phyloP scores from a whole-genome alignment of 2,888 invertebrate species.

The Diaphora mendica region DNA sequence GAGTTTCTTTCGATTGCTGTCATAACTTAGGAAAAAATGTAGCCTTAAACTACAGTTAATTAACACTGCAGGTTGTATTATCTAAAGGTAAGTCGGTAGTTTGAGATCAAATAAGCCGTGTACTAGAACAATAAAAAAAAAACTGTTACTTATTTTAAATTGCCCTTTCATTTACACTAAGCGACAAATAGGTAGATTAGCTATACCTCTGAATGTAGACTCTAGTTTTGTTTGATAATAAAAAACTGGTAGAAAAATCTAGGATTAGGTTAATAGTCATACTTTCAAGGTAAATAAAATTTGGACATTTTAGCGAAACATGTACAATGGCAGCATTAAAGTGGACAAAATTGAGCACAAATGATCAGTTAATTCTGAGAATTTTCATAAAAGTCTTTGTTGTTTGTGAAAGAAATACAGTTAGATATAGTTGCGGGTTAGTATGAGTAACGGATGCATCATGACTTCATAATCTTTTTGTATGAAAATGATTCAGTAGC shows the following conservation, averaged over 20 bases:
- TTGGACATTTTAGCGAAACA: not conserved
- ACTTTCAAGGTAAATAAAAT: not conserved
- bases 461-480: conserved; percentile 36
- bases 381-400: conserved; percentile 39
- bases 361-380: conserved; percentile 29
- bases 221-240: not conserved
- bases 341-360: conserved; percentile 15
- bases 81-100: not conserved
- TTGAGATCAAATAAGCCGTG: not conserved
- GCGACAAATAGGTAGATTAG: not conserved
- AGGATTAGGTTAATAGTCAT: not conserved
- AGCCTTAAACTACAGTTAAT: not conserved
- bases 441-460: conserved; percentile 40
- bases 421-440: conserved; percentile 17
- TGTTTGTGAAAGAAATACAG: conserved; percentile 27
- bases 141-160: no score
- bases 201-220: not conserved
- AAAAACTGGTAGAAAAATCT: not conserved
- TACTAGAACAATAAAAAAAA: not conserved
- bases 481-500: conserved; percentile 37
- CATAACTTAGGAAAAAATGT: not conserved
- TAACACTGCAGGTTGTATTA: not conserved
- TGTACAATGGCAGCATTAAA: not conserved
- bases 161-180: not conserved
- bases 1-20: no score